Base-by-base conservation (phyloP, 2,113 vertebrate species). In the Pleuronectes platessa region DNA sequence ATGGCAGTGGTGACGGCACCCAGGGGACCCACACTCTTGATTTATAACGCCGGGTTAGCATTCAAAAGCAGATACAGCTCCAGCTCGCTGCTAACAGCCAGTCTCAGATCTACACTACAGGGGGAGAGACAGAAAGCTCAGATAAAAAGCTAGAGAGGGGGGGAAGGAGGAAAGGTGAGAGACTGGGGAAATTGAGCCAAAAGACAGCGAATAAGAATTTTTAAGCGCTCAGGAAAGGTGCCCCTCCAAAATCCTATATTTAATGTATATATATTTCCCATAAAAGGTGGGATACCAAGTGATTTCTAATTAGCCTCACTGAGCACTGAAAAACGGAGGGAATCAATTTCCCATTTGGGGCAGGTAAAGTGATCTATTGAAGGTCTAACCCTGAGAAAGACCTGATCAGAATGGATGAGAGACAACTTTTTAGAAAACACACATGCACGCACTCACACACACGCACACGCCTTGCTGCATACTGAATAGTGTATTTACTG, bases 341-440 rank as follows among this genome's bases (percentile, higher is more conserved):
- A 89, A 93, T 92, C 91, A 88, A 91, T 90, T 91, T 92, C 69
- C 87, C 79, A 90, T 92, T 92, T 84, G 67, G 69, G 77, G 74
- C 81, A 91, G 83, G 87, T 83, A 88, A 76, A 74, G 82, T 77
- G 83, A 92, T 88, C 82, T 89, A 88, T 88, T 89, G 85, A 86
- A 80, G 74, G 61, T 60, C 81, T 80, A 83, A 88, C 84, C 82
- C 82, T 26, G 42, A 79, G 78, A 56, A 68, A 80, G 84, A 88
- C 86, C 61, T 89, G 79, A 89, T 90, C 82, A 82, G 78, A 81
- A 84, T 5, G 9, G 64, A 47, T 66, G 68, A 49, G 49, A 51
- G 37, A 55, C 23, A 73, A 71, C 64, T 77, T 84, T 84, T 86
- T 73, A 72, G 27, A 68, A 79, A 78, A 62, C 42, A 37, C 26